Conservation (phyloP, 92 coral and sea anemone genomes). For the Pocillopora grandis region DNA sequence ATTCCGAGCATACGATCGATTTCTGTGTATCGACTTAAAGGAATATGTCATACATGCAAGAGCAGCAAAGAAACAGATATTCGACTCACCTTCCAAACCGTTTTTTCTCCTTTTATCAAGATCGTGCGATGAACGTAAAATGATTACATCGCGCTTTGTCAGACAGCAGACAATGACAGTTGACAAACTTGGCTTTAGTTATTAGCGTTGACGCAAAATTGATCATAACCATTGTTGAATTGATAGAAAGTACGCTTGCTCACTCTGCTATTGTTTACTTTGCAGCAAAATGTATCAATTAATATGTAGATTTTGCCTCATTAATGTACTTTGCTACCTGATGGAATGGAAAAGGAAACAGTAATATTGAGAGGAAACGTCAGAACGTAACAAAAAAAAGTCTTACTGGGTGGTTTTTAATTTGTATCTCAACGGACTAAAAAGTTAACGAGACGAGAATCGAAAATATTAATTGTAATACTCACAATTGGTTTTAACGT, state of each 20-base stretch:
- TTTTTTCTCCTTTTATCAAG: background rate
- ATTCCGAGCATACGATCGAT: too few species aligned
- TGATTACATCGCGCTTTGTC: background rate
- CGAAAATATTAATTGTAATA: too few species aligned
- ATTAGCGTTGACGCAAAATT: background rate
- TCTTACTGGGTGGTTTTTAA: too few species aligned
- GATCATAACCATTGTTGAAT: slow-evolving; percentile 6
- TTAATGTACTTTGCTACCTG: background rate
- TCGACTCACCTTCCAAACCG: background rate
- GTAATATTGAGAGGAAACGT: too few species aligned
- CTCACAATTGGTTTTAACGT: too few species aligned
- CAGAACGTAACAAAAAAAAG: too few species aligned
- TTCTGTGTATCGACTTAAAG: too few species aligned
- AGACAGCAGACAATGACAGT: background rate
- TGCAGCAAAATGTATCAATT: background rate
- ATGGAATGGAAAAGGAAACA: slow-evolving; percentile 4
- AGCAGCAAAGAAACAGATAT: background rate
- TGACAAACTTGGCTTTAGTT: background rate
- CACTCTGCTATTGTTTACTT: background rate
- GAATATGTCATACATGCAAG: background rate
- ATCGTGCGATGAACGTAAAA: background rate
- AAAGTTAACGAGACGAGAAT: too few species aligned
- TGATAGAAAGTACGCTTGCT: background rate
- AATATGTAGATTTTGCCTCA: background rate
- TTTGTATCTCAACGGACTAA: too few species aligned